Conservation (phyloP, 1,140 invertebrate species). For the Temnothorax nylanderi region DNA sequence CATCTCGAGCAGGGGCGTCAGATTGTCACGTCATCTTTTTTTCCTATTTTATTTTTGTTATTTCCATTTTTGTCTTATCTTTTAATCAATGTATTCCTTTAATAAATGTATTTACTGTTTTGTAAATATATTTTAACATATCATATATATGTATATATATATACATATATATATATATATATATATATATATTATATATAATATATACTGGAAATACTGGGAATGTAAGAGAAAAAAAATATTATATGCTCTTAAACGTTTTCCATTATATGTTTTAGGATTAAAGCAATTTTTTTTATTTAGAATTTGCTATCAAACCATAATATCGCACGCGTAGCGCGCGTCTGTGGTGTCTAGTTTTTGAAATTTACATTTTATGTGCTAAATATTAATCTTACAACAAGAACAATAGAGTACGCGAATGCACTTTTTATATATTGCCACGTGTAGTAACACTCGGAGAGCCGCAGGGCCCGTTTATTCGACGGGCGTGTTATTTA, state of each 20-base stretch:
- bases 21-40: background rate
- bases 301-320: background rate
- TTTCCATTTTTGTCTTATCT: background rate
- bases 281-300: background rate
- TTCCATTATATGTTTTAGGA: background rate
- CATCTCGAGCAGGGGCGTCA: background rate
- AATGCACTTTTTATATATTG: background rate
- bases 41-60: background rate
- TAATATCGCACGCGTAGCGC: no score
- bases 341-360: background rate
- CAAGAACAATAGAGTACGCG: background rate
- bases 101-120: background rate
- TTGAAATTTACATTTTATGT: background rate
- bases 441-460: background rate
- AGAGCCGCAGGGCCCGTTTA: background rate
- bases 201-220: background rate
- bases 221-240: background rate
- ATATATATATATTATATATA: no score
- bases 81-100: background rate
- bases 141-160: no score
- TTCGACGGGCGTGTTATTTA: conserved; percentile 23
- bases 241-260: background rate
- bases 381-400: background rate
- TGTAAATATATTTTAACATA: background rate
- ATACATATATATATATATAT: no score